Conservation (phyloP, 2,888 invertebrate species). For the Acanthosepion lycidas region DNA sequence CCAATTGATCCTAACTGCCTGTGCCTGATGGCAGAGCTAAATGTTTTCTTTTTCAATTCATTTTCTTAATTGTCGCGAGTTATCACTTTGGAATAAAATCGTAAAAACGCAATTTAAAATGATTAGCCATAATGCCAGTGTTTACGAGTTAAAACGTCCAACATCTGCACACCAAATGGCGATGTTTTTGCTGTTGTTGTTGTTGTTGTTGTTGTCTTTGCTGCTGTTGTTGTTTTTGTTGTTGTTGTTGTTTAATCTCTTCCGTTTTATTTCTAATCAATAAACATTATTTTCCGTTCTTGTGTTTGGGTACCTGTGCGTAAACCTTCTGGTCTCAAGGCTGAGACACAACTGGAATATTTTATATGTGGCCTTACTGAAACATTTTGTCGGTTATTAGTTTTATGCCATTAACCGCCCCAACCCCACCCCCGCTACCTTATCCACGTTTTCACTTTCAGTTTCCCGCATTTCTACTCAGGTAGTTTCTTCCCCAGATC, state of each 20-base stretch:
- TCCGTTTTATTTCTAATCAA: not conserved
- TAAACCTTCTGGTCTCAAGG: not conserved
- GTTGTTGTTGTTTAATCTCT: not conserved
- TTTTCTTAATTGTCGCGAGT: not conserved
- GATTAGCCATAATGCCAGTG: not conserved
- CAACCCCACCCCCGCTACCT: no score
- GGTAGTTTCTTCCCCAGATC: no score
- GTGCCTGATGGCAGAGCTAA: not conserved
- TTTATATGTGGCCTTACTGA: not conserved
- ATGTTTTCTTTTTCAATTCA: not conserved
- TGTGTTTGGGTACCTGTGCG: not conserved
- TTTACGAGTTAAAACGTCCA: not conserved
- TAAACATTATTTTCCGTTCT: not conserved
- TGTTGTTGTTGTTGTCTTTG: not conserved
- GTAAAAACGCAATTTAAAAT: not conserved
- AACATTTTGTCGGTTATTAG: not conserved
- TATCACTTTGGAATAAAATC: conserved; percentile 23
- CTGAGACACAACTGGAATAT: no score
- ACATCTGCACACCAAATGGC: not conserved
- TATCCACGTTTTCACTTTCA: no score
- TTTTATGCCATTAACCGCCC: no score
- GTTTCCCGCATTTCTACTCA: no score
- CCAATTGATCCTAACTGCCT: no score
- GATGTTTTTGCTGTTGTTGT: not conserved
- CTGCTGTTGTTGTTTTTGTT: not conserved